Evolutionary conservation across 2,113 vertebrate genomes (phyloP), one percentile per base, ranked within the genome.

Genomic region (Hippocampus mohnikei): DNA sequence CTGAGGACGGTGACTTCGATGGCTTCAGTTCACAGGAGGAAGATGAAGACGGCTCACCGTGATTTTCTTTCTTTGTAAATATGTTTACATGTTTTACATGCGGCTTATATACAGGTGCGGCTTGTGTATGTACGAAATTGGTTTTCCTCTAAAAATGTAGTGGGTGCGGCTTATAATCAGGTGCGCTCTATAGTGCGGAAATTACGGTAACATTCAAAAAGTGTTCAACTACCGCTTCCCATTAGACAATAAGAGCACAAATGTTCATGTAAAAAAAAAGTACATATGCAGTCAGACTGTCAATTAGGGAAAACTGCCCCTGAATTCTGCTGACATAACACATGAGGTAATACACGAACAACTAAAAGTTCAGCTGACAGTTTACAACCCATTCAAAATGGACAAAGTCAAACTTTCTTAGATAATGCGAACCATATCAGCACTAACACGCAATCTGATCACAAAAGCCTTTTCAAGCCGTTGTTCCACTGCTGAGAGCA

Each of bases 331-430:
- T 71, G 71, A 76, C 16, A 50, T 21, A 68, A 78, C 42, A 75
- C 13, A 77, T 80, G 72, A 69, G 27, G 69, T 55, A 44, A 77
- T 48, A n/a, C 74, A 82, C 76, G 46, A 33, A 79, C 33, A 29
- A 77, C 82, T 77, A 80, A 76, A 75, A 76, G 52, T 80, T 79
- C 74, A 70, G 56, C 50, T 65, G 23, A 71, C 56, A 20, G 46
- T 74, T 62, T 74, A 62, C 15, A 33, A 77, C 70, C 58, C 62
- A 60, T 50, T 72, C 77, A 73, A 80, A 64, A 41, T 4, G 71
- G 72, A 41, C 85, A 85, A 88, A 88, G 84, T 87, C 82, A 84
- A 74, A 66, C 42, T 15, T 40, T 58, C 63, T 69, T 67, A 72
- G 72, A 81, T 71, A 42, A 21, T 41, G 69, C 76, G 70, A 67